Evolutionary conservation across 1,140 invertebrate genomes (phyloP).

Genomic region (Drosophila jambulina): DNA sequence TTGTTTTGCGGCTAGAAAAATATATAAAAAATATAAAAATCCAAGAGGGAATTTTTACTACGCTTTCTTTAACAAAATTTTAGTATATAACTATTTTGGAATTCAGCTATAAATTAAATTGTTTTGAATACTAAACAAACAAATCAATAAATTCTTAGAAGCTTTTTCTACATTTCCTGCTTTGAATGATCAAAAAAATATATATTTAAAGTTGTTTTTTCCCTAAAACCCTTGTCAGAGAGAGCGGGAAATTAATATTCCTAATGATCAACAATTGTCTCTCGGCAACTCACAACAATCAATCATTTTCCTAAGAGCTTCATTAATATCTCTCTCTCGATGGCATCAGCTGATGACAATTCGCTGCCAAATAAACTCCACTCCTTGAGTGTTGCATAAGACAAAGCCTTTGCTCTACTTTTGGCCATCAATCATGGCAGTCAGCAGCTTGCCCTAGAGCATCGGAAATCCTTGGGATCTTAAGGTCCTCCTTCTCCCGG

Average conservation of each 20-base stretch:
- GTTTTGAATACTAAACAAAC: not conserved
- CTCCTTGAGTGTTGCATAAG: conserved; percentile 52
- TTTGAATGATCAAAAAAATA: not conserved
- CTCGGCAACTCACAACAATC: conserved; percentile 37
- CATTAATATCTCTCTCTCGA: conserved; percentile 60
- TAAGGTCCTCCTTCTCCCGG: not conserved
- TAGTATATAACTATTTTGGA: too few species aligned
- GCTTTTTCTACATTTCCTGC: not conserved
- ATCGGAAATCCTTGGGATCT: conserved; percentile 35
- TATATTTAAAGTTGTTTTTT: not conserved
- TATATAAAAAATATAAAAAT: conserved; percentile 1
- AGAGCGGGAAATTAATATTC: not conserved
- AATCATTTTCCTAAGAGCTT: conserved; percentile 52
- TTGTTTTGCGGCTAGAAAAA: conserved; percentile 10
- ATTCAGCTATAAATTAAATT: not conserved
- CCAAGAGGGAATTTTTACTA: not conserved
- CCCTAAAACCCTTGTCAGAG: not conserved
- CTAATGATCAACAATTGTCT: conserved; percentile 50
- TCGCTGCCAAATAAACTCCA: conserved; percentile 34
- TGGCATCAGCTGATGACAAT: conserved; percentile 71
- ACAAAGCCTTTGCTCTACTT: conserved; percentile 50
- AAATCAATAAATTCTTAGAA: not conserved
- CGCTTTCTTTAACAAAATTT: not conserved
- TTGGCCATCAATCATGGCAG: conserved; percentile 63
- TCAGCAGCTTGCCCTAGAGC: conserved; percentile 50